A percentile compares a stretch with the other conserved stretches of the same genome.
Evolutionary conservation across 2,797 vertebrate genomes (phyloP).

Genomic region (Natrix natrix): DNA sequence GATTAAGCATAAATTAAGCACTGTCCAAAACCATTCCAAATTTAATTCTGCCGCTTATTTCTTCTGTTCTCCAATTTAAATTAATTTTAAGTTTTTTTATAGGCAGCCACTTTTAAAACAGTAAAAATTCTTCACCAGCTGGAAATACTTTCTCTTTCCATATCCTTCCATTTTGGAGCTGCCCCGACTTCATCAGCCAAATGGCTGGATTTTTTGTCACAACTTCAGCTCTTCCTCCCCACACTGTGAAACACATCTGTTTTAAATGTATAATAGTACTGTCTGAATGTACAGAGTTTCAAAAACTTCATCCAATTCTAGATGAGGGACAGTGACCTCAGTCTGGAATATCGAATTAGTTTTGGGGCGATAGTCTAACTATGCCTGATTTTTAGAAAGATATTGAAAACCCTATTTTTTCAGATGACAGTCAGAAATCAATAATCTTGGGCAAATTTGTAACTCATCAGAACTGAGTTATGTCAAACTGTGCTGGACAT

Average conservation of each 20-base stretch:
- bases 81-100: too few species aligned
- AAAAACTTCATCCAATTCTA: neutral
- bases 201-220: too few species aligned
- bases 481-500: neutral
- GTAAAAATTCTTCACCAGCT: too few species aligned
- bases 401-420: neutral
- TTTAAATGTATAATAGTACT: neutral
- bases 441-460: neutral
- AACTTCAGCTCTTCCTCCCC: too few species aligned
- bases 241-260: neutral
- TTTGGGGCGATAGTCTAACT: neutral
- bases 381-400: slow-evolving; percentile 10
- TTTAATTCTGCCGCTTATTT: too few species aligned
- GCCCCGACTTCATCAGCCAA: too few species aligned
- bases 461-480: neutral
- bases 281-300: neutral
- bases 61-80: too few species aligned
- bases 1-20: too few species aligned
- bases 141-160: too few species aligned
- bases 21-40: too few species aligned
- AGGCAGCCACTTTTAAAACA: too few species aligned
- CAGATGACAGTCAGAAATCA: neutral
- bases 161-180: too few species aligned
- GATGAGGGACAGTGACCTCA: slow-evolving; percentile 34
- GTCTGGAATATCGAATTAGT: neutral